Evolutionary conservation across 2,113 vertebrate genomes (phyloP), one percentile per base, ranked within the genome.

Genomic region (Empidonax traillii): DNA sequence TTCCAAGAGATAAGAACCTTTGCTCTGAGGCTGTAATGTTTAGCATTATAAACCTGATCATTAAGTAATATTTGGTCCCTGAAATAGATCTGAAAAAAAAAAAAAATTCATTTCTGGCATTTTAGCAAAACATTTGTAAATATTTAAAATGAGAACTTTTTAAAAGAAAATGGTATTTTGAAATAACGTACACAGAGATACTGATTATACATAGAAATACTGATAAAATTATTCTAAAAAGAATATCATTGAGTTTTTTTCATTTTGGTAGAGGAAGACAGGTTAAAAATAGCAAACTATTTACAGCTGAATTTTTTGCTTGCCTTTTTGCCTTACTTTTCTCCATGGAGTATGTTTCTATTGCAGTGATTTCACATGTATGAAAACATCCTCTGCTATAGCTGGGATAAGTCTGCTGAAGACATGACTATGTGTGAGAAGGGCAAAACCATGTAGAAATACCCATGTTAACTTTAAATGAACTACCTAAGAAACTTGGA

Each of bases 401-500:
- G 8, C 51, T 94, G 63, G 37, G 43, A 14, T 55, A 69, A 78
- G 21, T 61, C 25, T n/a, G 12, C 62, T 87, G 37, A 80, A 89
- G 62, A 11, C 1, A 3, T 27, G 15, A 22, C 17, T 72, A 33
- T 0, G 0, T 3, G 4, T 30, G 22, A 66, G 10, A 18, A 68
- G 44, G 19, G 14, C 6, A 94, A 85, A 84, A 24, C 23, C 3
- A 1, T 65, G 30, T 5, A 52, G 66, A 65, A 93, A 79, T 61
- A 62, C 2, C 6, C 16, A 12, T 3, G 4, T 24, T 46, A 71
- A 52, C 30, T 53, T 76, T 22, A 72, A 65, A 28, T 22, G 5
- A 71, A 51, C 15, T 43, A 19, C 20, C 17, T 37, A 35, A 53
- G 68, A 71, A 39, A 35, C 16, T 14, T 61, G 6, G 16, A 27